Conservation (phyloP, 2,888 invertebrate genomes). For the Epiblema foenella region DNA sequence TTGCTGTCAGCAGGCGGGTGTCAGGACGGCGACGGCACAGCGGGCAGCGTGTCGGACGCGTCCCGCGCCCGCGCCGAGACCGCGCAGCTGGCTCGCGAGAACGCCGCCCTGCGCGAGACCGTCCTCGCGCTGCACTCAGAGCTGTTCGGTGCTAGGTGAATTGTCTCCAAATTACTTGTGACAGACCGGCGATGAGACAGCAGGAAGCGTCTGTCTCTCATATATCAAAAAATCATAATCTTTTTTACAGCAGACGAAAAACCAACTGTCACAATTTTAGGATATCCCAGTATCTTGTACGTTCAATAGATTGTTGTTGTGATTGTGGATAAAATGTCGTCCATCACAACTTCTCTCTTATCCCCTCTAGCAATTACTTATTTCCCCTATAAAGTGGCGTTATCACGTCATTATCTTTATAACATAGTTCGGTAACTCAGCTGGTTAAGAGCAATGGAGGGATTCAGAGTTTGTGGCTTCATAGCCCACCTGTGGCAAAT, state of each 20-base stretch:
- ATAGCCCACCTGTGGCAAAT: no score
- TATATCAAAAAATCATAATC: neutral
- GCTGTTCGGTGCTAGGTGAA: constrained; percentile 90
- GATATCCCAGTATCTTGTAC: neutral
- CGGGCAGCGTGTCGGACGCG: constrained; percentile 69
- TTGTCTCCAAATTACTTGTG: neutral
- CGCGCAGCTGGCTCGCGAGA: constrained; percentile 87
- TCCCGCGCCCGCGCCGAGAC: constrained; percentile 86
- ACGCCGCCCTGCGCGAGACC: constrained; percentile 88
- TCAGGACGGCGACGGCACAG: constrained; percentile 62
- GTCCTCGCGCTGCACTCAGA: constrained; percentile 91
- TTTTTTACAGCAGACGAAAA: neutral
- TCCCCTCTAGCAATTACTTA: neutral
- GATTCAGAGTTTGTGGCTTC: no score
- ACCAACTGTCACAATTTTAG: neutral
- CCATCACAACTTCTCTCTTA: neutral
- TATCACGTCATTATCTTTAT: no score
- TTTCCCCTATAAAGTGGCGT: neutral
- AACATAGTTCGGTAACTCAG: no score
- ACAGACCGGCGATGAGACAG: no score
- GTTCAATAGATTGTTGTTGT: neutral
- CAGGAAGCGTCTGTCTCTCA: no score
- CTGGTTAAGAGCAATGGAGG: no score
- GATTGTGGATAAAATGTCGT: no score
- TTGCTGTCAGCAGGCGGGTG: constrained; percentile 1